Percentiles rank a stretch among this genome's conserved stretches.
Evolutionary conservation across 2,888 invertebrate genomes (phyloP).

Genomic region (Tortricodes alternella): DNA sequence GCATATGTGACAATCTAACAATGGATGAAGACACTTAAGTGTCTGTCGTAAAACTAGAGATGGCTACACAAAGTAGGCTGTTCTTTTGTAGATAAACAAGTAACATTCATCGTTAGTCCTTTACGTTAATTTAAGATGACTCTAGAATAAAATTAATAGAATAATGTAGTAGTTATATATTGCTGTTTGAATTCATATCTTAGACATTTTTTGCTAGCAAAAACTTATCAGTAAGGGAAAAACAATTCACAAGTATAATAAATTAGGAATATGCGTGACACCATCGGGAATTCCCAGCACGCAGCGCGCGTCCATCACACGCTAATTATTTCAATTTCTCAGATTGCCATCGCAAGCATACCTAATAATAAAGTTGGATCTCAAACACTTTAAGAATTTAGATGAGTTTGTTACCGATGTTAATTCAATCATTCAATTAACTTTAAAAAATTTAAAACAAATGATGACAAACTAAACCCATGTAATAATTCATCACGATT

Average conservation of each 20-base stretch:
- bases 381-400: conserved; percentile 59
- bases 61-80: conserved; percentile 64
- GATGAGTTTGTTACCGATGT: conserved; percentile 45
- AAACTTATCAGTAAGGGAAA: neutral
- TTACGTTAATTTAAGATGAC: conserved; percentile 50
- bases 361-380: conserved; percentile 61
- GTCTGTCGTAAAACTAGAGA: conserved; percentile 74
- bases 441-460: conserved; percentile 12
- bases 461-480: conserved; percentile 47
- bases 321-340: conserved; percentile 76
- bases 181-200: neutral
- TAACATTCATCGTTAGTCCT: conserved; percentile 62
- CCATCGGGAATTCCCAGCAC: conserved; percentile 44
- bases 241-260: neutral
- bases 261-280: conserved; percentile 9
- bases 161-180: conserved; percentile 1
- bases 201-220: neutral
- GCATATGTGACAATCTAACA: conserved; percentile 62
- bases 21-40: conserved; percentile 65
- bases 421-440: conserved; percentile 28
- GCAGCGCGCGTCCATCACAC: conserved; percentile 55
- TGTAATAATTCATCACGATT: conserved; percentile 63
- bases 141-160: conserved; percentile 38
- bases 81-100: conserved; percentile 71
- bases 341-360: conserved; percentile 60